These are phyloP conservation scores for Cossypha polioptera DNA, from an alignment of 2,797 vertebrate species.

Conservation along the genomic window DNA sequence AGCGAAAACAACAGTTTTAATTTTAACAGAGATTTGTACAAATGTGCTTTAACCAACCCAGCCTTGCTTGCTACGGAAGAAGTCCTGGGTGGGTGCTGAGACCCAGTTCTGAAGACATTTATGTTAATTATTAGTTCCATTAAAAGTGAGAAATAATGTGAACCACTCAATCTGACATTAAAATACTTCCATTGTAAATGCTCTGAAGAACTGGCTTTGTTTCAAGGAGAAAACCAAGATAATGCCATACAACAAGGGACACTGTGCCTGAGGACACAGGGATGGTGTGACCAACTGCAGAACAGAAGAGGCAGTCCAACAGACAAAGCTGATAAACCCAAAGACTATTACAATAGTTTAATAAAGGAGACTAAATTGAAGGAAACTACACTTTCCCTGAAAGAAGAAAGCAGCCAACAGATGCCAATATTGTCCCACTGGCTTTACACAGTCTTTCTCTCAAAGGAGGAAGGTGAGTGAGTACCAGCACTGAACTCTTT, in stretches of 20 bases:
- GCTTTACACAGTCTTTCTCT: neutral
- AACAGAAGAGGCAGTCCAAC: neutral
- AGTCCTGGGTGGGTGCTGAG: neutral
- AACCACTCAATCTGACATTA: neutral
- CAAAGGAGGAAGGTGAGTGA: neutral
- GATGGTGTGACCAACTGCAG: neutral
- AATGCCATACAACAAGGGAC: neutral
- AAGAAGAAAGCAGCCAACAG: neutral
- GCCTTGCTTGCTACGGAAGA: neutral
- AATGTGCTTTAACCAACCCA: neutral
- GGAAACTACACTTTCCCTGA: neutral
- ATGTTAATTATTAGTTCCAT: neutral
- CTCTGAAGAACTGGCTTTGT: neutral
- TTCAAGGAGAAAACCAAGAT: neutral
- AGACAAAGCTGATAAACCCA: neutral
- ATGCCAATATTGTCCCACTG: neutral
- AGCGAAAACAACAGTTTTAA: neutral
- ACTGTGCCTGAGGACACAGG: rapidly evolving
- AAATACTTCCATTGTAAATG: neutral
- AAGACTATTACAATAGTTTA: neutral
- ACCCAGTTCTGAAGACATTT: neutral
- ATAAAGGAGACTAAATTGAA: neutral
- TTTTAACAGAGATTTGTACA: neutral
- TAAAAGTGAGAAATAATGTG: neutral
- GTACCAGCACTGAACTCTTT: neutral